These are phyloP conservation scores for Apis dorsata DNA, from an alignment of 1,140 invertebrate species.

Conservation along the genomic window DNA sequence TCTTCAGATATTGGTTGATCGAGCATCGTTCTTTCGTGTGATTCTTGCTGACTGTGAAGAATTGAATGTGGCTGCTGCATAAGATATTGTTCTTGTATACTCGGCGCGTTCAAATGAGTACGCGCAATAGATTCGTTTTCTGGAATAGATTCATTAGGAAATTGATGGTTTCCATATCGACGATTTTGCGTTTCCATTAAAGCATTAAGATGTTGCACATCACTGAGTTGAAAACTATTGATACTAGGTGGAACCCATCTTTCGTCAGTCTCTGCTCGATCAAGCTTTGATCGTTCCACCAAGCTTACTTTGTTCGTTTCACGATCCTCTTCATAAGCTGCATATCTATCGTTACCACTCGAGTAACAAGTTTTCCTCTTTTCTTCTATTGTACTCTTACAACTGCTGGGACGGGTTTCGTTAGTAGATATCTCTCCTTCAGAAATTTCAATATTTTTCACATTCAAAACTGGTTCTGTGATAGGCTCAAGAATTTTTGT, in stretches of 20 bases:
- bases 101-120: slow-evolving; percentile 68
- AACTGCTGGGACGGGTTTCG: slow-evolving; percentile 31
- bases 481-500: slow-evolving; percentile 43
- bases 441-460: slow-evolving; percentile 21
- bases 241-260: slow-evolving; percentile 84
- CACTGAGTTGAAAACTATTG: slow-evolving; percentile 75
- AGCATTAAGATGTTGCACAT: slow-evolving; percentile 75
- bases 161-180: slow-evolving; percentile 72
- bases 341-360: slow-evolving; percentile 68
- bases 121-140: slow-evolving; percentile 45
- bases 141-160: slow-evolving; percentile 67
- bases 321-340: slow-evolving; percentile 71
- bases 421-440: slow-evolving; percentile 40
- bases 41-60: slow-evolving; percentile 63
- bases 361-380: slow-evolving; percentile 74
- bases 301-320: slow-evolving; percentile 73
- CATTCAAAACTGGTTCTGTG: slow-evolving; percentile 6
- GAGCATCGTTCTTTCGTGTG: slow-evolving; percentile 55
- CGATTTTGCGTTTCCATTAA: slow-evolving; percentile 77
- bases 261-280: slow-evolving; percentile 82
- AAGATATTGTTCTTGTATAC: slow-evolving; percentile 75
- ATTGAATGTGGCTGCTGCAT: slow-evolving; percentile 68
- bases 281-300: slow-evolving; percentile 77
- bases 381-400: slow-evolving; percentile 64
- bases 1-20: slow-evolving; percentile 38